Base-by-base conservation (phyloP, 2,113 vertebrate species). In the Psittacara wagleri region DNA sequence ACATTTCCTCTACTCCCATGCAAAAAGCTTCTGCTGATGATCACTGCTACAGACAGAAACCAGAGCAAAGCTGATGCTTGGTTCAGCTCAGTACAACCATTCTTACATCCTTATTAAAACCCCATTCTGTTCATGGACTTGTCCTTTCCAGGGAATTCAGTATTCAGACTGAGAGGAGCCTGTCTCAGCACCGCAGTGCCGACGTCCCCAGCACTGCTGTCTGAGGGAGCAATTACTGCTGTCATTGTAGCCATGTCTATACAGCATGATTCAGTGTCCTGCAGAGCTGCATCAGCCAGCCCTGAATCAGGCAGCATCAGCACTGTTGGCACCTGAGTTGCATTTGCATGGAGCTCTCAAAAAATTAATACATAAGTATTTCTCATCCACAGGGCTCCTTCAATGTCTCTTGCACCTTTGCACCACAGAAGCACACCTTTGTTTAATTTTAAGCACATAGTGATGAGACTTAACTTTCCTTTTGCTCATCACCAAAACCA, bases 81-180 rank as follows among this genome's bases (percentile, higher is more conserved):
- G 17, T 51, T 85, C 55, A 44, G 41, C 59, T 49, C 37, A 41
- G 20, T n/a, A 62, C 25, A 88, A 39, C 11, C 23, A 55, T 51
- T 83, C 55, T 59, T 81, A 67, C 15, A 33, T 13, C 37, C 33
- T 23, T 48, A 43, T 33, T 7, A 27, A 73, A 48, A 13, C 31
- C 46, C 12, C 0, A 2, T 61, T 72, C 31, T 55, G 22, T 37
- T 70, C 33, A 51, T 18, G 25, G 39, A 17, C 33, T 81, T 63
- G 9, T 63, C 63, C 69, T 86, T 92, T 62, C 55, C 8, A 3
- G 29, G 49, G 39, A 81, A 74, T 46, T 88, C 84, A 83, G 49
- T 17, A 51, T 59, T 59, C 90, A 96, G 93, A 93, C 90, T 31
- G 79, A 96, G 95, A 95, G 94, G 93, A 96, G 83, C 93, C 92